Base-by-base conservation (phyloP, 2,113 vertebrate genomes). In the Macaca mulatta region DNA sequence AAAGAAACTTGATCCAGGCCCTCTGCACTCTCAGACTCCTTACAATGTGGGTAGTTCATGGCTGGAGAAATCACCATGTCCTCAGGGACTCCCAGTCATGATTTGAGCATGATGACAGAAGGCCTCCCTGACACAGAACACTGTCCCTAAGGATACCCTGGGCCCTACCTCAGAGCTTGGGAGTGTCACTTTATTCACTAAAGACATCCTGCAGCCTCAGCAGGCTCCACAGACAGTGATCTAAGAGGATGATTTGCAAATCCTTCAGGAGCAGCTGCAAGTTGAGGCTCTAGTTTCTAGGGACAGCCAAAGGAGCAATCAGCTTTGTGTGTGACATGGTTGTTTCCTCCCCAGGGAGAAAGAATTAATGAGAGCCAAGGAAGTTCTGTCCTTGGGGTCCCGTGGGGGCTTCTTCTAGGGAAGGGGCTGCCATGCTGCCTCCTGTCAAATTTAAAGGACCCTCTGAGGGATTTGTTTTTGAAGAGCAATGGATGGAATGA, bases 281-380 rank as follows among this genome's bases (percentile, higher is more conserved):
- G 50, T 18, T 8, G 27, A 95, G 52, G 27, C 13, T 50, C 55
- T 30, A 5, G 59, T 87, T 97, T 96, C 97, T 6, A 2, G 95
- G 88, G 94, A 94, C 14, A 6, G 25, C 9, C 38, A 43, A 81
- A 27, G 22, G 35, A 96, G 55, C 89, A n/a, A 89, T 30, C 32
- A 64, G 78, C 45, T 87, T 82, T 86, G 40, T 74, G 14, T 32
- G 25, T 35, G 45, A 27, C 20, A 2, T 11, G 6, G 17, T n/a
- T 86, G 57, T 67, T 92, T 94, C 64, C 57, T 92, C 96, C 59
- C 96, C 43, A 3, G 57, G 57, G 82, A 97, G 30, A 89, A 75
- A 40, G 57, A 89, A 92, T 77, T 94, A 89, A 95, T 81, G 86
- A 90, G 72, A 94, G 91, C 48, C 55, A 27, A 40, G 75, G 45